These are phyloP conservation scores for Pyrrhosoma nymphula DNA, from an alignment of 2,888 invertebrate genomes.

Conservation along the genomic window DNA sequence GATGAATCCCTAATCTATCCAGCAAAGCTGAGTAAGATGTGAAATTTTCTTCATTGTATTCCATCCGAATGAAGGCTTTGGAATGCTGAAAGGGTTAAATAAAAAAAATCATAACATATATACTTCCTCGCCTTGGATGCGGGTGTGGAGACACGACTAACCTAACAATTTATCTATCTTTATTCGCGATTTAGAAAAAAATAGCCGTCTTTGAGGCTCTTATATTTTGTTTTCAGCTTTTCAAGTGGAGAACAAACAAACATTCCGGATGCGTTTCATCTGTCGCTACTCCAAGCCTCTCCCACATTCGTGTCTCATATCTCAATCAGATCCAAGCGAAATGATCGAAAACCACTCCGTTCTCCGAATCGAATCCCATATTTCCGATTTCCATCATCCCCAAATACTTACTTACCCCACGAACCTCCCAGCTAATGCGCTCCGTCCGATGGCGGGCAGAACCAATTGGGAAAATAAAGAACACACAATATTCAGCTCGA, in stretches of 20 bases:
- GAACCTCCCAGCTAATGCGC: neutral
- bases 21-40: neutral
- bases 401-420: neutral
- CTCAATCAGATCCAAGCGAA: neutral
- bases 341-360: neutral
- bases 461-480: neutral
- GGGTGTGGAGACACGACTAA: neutral
- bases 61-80: neutral
- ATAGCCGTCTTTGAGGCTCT: neutral
- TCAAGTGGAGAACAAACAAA: neutral
- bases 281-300: neutral
- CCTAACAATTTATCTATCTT: neutral
- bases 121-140: neutral
- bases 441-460: neutral
- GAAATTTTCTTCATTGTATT: neutral
- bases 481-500: neutral
- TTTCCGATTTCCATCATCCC: neutral
- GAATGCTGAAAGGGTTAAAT: neutral
- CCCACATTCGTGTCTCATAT: neutral
- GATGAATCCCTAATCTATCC: conserved; percentile 19
- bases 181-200: neutral
- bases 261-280: neutral
- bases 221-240: neutral
- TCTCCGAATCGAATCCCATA: neutral
- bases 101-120: neutral